Evolutionary conservation across 2,113 vertebrate species (phyloP).

Genomic region (Phylloscopus trochilus): DNA sequence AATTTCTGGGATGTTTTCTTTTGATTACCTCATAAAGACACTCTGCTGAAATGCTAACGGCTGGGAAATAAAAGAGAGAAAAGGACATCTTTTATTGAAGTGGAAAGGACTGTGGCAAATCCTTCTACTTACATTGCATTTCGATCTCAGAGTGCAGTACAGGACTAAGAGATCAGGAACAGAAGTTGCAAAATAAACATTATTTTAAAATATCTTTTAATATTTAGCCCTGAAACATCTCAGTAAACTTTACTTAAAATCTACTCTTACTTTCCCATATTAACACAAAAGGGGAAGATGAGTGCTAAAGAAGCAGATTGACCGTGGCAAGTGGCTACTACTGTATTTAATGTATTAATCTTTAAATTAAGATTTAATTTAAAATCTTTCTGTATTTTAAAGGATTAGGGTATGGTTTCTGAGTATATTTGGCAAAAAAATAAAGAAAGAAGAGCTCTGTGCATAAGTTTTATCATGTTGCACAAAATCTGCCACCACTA

Average conservation of each 20-base stretch:
- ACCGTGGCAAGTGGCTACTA: neutral
- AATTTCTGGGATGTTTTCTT: conserved; percentile 39
- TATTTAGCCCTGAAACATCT: neutral
- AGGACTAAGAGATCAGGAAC: neutral
- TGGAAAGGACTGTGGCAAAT: neutral
- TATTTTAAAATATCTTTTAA: neutral
- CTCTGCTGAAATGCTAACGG: neutral
- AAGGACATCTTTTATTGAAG: neutral
- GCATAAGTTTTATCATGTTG: neutral
- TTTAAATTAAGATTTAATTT: no score
- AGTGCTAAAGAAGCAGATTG: neutral
- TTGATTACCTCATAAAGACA: conserved; percentile 20
- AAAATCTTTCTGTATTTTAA: neutral
- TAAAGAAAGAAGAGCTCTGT: neutral
- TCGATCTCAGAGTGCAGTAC: neutral
- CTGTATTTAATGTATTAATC: no score
- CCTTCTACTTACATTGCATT: neutral
- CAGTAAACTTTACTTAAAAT: neutral
- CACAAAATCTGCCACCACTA: neutral
- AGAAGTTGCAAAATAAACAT: neutral
- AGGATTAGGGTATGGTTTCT: neutral
- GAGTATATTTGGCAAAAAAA: neutral
- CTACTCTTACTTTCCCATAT: neutral
- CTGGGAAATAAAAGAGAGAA: neutral
- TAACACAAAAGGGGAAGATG: neutral